phyloP scores from a whole-genome alignment of 2,888 invertebrate genomes.

The Caenorhabditis sp. region DNA sequence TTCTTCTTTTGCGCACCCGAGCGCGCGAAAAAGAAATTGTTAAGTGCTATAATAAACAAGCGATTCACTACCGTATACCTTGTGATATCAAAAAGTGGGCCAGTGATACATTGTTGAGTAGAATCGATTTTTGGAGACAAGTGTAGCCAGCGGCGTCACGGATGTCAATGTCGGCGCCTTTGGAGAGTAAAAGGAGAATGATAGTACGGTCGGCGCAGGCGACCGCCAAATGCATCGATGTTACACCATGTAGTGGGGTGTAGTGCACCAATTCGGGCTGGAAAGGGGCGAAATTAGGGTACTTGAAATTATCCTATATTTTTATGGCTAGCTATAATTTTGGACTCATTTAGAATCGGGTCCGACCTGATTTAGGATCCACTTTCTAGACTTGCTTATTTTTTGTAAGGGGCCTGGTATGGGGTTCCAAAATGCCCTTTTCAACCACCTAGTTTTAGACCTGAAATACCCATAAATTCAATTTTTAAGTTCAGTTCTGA shows the following conservation, averaged over 20 bases:
- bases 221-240: constrained; percentile 25
- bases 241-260: constrained; percentile 25
- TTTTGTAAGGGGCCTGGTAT: too few relatives aligned
- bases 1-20: background rate
- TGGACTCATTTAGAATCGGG: too few relatives aligned
- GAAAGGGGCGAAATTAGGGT: background rate
- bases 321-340: too few relatives aligned
- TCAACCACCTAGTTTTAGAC: too few relatives aligned
- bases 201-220: constrained; percentile 23
- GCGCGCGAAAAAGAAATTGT: constrained; percentile 10
- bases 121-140: constrained; percentile 31
- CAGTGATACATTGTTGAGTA: constrained; percentile 18
- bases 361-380: too few relatives aligned
- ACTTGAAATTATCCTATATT: too few relatives aligned
- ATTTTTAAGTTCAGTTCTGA: too few relatives aligned
- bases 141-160: constrained; percentile 31
- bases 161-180: constrained; percentile 32
- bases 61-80: too few relatives aligned
- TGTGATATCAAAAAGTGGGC: constrained; percentile 42
- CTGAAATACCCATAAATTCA: too few relatives aligned
- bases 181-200: constrained; percentile 15
- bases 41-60: constrained; percentile 46
- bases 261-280: constrained; percentile 33
- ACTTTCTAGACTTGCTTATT: too few relatives aligned
- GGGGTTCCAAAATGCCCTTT: too few relatives aligned